Evolutionary conservation across 2,113 vertebrate species (phyloP), one percentile per base, ranked within the genome.

Genomic region (Desmodus rotundus): DNA sequence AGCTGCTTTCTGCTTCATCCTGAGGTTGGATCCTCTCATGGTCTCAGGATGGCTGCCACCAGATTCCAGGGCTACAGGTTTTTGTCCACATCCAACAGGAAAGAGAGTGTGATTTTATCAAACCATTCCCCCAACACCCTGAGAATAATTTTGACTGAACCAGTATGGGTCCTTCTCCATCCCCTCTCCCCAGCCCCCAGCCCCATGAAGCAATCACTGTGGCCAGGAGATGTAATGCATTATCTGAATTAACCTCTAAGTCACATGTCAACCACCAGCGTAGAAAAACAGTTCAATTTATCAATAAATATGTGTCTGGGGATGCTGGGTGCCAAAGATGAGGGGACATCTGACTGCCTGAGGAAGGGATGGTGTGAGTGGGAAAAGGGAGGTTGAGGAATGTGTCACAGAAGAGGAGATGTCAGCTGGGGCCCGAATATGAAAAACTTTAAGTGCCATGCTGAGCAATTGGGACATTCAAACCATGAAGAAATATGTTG

Each of bases 271-370:
- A 72, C 17, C 58, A 67, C 41, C 45, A 80, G 47, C 36, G 24
- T 38, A 95, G 56, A 15, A 70, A 93, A 52, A 86, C 1, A 89
- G 28, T 68, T 92, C 47, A 38, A 5, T 83, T 81, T 70, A 87
- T 78, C 41, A 95, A 31, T 24, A 82, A 87, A 87, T 19, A 22
- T 56, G n/a, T 50, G 28, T 61, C 74, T 87, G n/a, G 31, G 13
- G 38, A 80, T 73, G 45, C 5, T 68, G 58, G 61, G 20, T 24
- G 15, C 58, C 50, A 70, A 89, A 45, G 52, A 22, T 16, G 9
- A 41, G 8, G 68, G 17, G 22, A n/a, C 33, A 38, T 17, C 16
- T 81, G 70, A 50, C 41, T 72, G 13, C 33, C 19, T 2, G 8
- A 89, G 65, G 73, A 38, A 19, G 8, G 19, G 31, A 20, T 15